Conservation (phyloP, 2,888 invertebrate genomes). For the Trachelus troglodyta region DNA sequence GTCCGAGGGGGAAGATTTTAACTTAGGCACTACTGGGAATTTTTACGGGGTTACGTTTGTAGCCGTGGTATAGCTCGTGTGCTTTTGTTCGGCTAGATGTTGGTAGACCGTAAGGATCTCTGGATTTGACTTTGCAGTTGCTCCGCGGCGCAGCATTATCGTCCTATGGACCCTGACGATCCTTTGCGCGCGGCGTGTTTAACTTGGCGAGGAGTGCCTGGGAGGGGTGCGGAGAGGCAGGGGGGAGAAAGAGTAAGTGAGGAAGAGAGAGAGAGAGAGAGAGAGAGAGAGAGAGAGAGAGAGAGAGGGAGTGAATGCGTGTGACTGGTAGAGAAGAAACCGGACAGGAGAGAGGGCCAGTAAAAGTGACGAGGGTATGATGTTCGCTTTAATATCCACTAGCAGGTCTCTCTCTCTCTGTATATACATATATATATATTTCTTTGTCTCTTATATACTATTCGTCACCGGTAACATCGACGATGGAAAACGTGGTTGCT, state of each 20-base stretch:
- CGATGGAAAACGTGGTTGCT: background rate
- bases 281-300: slow-evolving; percentile 19
- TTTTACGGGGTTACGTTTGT: no score
- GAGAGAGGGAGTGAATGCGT: slow-evolving; percentile 15
- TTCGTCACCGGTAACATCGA: slow-evolving; percentile 2
- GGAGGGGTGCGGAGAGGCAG: background rate
- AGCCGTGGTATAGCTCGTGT: no score
- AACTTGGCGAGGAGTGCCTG: slow-evolving; percentile 33
- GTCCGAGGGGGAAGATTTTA: slow-evolving; percentile 16
- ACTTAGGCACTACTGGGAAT: no score
- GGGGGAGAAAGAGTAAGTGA: slow-evolving; percentile 23
- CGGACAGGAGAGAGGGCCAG: slow-evolving; percentile 43
- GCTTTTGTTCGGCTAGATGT: background rate
- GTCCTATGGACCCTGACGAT: no score
- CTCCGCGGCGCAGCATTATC: slow-evolving; percentile 38
- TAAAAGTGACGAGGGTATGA: slow-evolving; percentile 65
- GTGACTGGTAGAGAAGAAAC: slow-evolving; percentile 8
- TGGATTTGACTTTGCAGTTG: slow-evolving; percentile 59
- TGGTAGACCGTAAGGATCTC: slow-evolving; percentile 14
- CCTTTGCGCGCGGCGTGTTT: slow-evolving; percentile 39
- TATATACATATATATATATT: background rate
- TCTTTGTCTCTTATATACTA: slow-evolving; percentile 16
- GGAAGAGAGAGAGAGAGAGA: slow-evolving; percentile 15
- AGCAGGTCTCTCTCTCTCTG: slow-evolving; percentile 44
- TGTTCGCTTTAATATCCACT: slow-evolving; percentile 65